Evolutionary conservation across 2,113 vertebrate genomes (phyloP).

Genomic region (Gymnobelideus leadbeateri): DNA sequence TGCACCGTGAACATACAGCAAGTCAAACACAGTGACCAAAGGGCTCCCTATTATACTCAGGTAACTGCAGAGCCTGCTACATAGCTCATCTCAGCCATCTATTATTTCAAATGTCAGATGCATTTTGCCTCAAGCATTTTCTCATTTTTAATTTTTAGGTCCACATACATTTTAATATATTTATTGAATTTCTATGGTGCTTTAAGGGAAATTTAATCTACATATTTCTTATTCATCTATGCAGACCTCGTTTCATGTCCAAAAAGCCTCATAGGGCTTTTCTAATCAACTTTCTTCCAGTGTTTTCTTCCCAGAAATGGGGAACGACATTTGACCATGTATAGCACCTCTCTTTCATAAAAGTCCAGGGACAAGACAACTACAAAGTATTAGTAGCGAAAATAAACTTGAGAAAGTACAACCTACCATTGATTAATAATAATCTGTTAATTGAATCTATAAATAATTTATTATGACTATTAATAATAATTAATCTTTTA

Average conservation of each 20-base stretch:
- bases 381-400: slow-evolving; percentile 8
- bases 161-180: slow-evolving; percentile 75
- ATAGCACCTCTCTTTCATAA: background rate
- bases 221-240: slow-evolving; percentile 61
- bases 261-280: slow-evolving; percentile 44
- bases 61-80: slow-evolving; percentile 42
- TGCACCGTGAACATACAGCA: background rate
- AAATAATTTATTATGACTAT: background rate
- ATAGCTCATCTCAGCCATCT: slow-evolving; percentile 49
- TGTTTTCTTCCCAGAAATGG: slow-evolving; percentile 41
- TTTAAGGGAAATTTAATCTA: slow-evolving; percentile 75
- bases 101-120: slow-evolving; percentile 78
- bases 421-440: background rate
- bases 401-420: slow-evolving; percentile 11
- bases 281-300: slow-evolving; percentile 6
- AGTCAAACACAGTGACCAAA: background rate
- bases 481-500: background rate
- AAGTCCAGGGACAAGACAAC: background rate
- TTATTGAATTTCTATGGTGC: slow-evolving; percentile 75
- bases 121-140: slow-evolving; percentile 73
- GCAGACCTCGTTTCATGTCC: slow-evolving; percentile 52
- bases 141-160: slow-evolving; percentile 72
- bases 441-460: background rate
- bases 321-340: background rate
- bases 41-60: background rate